phyloP scores from a whole-genome alignment of 2,113 vertebrate species.

The Hirundichthys speculiger region DNA sequence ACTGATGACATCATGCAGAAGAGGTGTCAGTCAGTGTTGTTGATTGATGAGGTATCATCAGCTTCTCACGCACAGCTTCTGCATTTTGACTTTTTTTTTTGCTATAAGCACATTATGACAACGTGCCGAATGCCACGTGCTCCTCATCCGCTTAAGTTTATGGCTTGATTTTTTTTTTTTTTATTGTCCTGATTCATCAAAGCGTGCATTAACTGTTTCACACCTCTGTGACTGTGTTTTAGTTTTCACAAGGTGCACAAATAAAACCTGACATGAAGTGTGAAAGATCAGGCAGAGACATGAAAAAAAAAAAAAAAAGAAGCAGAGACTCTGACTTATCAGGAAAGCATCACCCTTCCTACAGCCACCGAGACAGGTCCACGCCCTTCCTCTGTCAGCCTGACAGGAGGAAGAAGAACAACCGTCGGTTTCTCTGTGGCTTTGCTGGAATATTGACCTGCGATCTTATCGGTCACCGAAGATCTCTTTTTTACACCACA shows the following conservation, averaged over 20 bases:
- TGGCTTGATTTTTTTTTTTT: no score
- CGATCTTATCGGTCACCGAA: no score
- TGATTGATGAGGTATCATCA: no score
- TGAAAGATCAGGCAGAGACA: neutral
- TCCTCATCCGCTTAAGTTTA: no score
- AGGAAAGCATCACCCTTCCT: conserved; percentile 27
- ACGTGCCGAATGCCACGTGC: no score
- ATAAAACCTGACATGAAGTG: neutral
- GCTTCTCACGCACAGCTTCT: no score
- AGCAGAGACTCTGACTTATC: conserved; percentile 18
- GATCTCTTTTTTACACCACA: no score
- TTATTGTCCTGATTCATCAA: neutral
- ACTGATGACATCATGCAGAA: no score
- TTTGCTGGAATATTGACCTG: neutral
- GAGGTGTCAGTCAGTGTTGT: no score
- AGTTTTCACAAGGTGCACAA: neutral
- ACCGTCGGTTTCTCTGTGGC: neutral
- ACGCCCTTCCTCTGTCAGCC: conserved; percentile 44
- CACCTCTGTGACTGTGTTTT: neutral
- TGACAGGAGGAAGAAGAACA: neutral
- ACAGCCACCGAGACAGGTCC: neutral
- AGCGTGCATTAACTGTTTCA: neutral
- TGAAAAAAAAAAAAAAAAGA: neutral
- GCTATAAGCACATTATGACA: no score
- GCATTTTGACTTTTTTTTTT: no score